Conservation (phyloP, 1,140 invertebrate species). For the Idris sp. region DNA sequence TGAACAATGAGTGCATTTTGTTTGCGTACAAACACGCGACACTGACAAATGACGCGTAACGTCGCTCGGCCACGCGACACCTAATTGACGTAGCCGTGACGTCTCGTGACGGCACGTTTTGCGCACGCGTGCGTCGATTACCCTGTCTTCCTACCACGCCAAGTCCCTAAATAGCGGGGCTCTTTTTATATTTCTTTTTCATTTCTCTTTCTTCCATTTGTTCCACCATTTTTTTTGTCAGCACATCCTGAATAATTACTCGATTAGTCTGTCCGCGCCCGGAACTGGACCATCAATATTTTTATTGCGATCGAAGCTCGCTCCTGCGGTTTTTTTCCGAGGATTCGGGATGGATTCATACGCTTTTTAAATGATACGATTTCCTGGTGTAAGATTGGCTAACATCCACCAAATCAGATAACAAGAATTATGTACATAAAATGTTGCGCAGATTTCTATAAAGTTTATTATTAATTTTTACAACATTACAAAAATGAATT, state of each 20-base stretch:
- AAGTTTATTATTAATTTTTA: no score
- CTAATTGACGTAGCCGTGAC: constrained; percentile 68
- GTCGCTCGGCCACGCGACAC: constrained; percentile 69
- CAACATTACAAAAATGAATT: no score
- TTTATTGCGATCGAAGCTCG: constrained; percentile 63
- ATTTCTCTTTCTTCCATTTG: constrained; percentile 7
- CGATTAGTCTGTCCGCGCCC: constrained; percentile 69
- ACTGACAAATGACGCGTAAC: constrained; percentile 74
- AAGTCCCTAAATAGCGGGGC: not conserved
- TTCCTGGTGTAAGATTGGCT: no score
- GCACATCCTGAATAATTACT: constrained; percentile 70
- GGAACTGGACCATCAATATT: constrained; percentile 73
- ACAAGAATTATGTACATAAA: no score
- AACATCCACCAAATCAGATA: no score
- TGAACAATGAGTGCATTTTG: constrained; percentile 52
- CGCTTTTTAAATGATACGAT: constrained; percentile 64
- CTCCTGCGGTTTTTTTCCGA: constrained; percentile 61
- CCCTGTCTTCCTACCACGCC: not conserved
- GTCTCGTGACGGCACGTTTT: constrained; percentile 49
- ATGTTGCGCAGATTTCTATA: no score
- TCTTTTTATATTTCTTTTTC: constrained; percentile 3
- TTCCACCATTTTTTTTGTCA: constrained; percentile 37
- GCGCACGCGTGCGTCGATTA: constrained; percentile 8
- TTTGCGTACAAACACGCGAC: constrained; percentile 60
- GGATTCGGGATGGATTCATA: constrained; percentile 47